Base-by-base conservation (phyloP, 2,888 invertebrate genomes). In the Cabera pusaria region DNA sequence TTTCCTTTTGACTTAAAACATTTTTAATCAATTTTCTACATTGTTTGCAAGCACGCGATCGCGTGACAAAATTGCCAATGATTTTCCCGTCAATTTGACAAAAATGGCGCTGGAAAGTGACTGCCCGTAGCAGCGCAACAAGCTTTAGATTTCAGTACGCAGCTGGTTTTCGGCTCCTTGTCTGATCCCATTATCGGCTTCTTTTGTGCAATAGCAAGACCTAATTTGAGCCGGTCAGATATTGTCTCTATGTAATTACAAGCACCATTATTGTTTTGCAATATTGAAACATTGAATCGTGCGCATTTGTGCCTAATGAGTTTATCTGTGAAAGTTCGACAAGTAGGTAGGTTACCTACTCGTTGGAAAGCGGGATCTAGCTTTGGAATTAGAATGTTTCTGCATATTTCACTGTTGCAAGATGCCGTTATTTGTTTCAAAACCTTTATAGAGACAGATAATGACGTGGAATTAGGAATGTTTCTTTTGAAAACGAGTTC, bases 51-150 rank as follows among this genome's bases (percentile, higher is more conserved):
- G 37, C 71, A 75, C 63, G 78, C 73, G 62, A 77, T 80, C 64
- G 73, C 72, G 72, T 76, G 77, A 56, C 59, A 51, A 26, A 52
- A 53, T 56, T 36, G 49, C 49, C 62, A 59, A 69, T 72, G 65
- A 70, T 73, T 71, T 75, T 70, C 61, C 64, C 61, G 64, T 59
- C 64, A 61, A 72, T 72, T 75, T 65, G 65, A 71, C 81, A 65
- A 80, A 82, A 81, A 79, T 75, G 77, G 79, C 61, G 57, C 54
- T 72, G 64, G 68, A 78, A 80, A 80, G 77, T 72, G 59, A 56
- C 64, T 64, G 54, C n/a, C n/a, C n/a, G n/a, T n/a, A n/a, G 53
- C 26, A 36, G 49, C 46, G 48, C 43, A 40, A 59, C 56, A 14
- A 46, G 55, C 59, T 52, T n/a, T 55, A 64, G 52, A 59, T 50